Conservation (phyloP, 2,888 invertebrate species). For the Thymelicus lineola region DNA sequence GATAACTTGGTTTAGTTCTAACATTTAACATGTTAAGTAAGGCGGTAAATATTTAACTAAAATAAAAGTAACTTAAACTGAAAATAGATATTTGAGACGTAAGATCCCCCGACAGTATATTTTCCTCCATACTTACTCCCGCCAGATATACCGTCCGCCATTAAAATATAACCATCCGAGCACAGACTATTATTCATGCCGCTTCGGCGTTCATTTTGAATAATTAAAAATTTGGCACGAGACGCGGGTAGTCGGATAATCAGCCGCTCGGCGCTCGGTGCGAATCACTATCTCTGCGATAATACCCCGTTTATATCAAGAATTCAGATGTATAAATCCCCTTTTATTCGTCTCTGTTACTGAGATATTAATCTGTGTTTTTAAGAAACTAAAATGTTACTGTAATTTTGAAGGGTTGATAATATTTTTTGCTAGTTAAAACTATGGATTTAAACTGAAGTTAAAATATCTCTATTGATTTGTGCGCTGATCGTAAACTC, state of each 20-base stretch:
- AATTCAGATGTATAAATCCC: slow-evolving; percentile 23
- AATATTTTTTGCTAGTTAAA: too few species aligned
- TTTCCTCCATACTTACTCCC: neutral
- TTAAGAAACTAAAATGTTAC: too few species aligned
- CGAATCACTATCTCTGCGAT: slow-evolving; percentile 34
- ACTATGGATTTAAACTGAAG: too few species aligned
- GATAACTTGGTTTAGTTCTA: too few species aligned
- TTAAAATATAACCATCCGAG: slow-evolving; percentile 33
- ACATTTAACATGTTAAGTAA: too few species aligned
- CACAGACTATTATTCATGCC: slow-evolving; percentile 35
- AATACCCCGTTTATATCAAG: slow-evolving; percentile 28
- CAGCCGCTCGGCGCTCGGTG: slow-evolving; percentile 36
- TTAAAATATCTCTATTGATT: too few species aligned
- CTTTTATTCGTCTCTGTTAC: slow-evolving; percentile 13
- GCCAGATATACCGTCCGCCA: slow-evolving; percentile 22
- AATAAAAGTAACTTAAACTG: neutral
- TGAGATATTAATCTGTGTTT: slow-evolving; percentile 14
- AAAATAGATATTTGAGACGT: slow-evolving; percentile 1
- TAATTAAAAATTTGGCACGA: slow-evolving; percentile 56
- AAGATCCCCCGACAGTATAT: slow-evolving; percentile 3
- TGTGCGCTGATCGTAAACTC: too few species aligned
- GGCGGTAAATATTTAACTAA: neutral
- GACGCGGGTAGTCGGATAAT: slow-evolving; percentile 37
- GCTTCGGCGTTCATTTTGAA: slow-evolving; percentile 47
- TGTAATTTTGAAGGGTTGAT: neutral